Conservation (phyloP, 2,797 vertebrate species). For the Caiman crocodilus region DNA sequence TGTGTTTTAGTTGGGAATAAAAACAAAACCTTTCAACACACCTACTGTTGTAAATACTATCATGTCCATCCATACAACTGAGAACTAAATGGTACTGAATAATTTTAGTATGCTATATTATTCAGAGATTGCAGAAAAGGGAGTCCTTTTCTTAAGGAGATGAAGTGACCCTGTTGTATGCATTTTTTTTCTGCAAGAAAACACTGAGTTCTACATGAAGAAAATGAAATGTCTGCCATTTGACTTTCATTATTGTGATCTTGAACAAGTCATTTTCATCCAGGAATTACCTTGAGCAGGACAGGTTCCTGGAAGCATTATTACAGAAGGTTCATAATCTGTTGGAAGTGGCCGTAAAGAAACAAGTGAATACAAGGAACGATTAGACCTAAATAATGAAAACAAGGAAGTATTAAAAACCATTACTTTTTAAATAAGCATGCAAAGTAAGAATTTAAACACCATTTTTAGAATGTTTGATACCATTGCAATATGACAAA, state of each 20-base stretch:
- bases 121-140: not conserved
- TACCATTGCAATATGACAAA: not conserved
- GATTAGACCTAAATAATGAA: slow-evolving; percentile 89
- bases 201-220: not conserved
- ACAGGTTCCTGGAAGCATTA: slow-evolving; percentile 86
- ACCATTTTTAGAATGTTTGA: not conserved
- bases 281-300: slow-evolving; percentile 82
- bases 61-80: too few relatives aligned
- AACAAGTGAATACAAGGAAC: slow-evolving; percentile 90
- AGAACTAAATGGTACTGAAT: not conserved
- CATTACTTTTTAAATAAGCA: not conserved
- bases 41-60: too few relatives aligned
- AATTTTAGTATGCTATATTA: not conserved
- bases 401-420: not conserved
- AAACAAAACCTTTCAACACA: too few relatives aligned
- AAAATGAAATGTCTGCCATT: not conserved
- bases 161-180: not conserved
- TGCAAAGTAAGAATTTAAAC: not conserved
- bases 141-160: not conserved
- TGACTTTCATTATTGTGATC: not conserved
- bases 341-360: slow-evolving; percentile 92
- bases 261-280: not conserved
- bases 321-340: slow-evolving; percentile 88
- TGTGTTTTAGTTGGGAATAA: not conserved
- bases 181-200: not conserved